Evolutionary conservation across 2,888 invertebrate genomes (phyloP).

Genomic region (Zelleria hepariella): DNA sequence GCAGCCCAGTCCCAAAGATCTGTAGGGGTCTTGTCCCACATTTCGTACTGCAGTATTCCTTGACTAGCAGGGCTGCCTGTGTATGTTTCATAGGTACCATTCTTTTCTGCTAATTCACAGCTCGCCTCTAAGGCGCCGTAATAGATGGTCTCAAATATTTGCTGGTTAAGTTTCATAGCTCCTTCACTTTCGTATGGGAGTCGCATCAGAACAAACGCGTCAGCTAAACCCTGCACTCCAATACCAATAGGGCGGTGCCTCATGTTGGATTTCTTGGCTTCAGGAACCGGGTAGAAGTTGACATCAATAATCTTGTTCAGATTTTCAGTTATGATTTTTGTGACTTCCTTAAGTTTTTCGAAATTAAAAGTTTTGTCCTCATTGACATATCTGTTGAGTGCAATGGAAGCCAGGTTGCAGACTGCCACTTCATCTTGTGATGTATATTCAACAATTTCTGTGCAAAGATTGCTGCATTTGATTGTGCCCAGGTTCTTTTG

Average conservation of each 20-base stretch:
- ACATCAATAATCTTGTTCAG: conserved; percentile 97
- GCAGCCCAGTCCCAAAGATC: conserved; percentile 90
- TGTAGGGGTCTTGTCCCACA: conserved; percentile 94
- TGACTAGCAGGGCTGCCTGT: conserved; percentile 93
- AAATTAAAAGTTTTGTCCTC: conserved; percentile 89
- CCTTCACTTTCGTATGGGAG: conserved; percentile 92
- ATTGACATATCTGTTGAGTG: conserved; percentile 94
- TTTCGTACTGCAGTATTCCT: conserved; percentile 96
- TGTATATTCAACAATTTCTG: conserved; percentile 97
- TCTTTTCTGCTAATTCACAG: conserved; percentile 89
- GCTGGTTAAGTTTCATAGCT: conserved; percentile 88
- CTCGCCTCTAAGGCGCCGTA: conserved; percentile 97
- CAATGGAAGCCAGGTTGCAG: conserved; percentile 97
- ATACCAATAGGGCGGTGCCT: conserved; percentile 90
- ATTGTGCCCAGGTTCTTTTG: conserved; percentile 99
- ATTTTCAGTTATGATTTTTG: conserved; percentile 91
- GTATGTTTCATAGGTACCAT: conserved; percentile 93
- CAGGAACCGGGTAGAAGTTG: conserved; percentile 94
- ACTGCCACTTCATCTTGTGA: conserved; percentile 95
- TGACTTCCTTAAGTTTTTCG: conserved; percentile 85
- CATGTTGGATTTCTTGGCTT: conserved; percentile 90
- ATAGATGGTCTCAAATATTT: conserved; percentile 98
- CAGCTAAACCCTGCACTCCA: conserved; percentile 97
- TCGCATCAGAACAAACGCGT: conserved; percentile 94
- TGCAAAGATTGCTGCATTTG: conserved; percentile 97